These are phyloP conservation scores for Myodes glareolus DNA, from an alignment of 2,113 vertebrate genomes.

Conservation along the genomic window DNA sequence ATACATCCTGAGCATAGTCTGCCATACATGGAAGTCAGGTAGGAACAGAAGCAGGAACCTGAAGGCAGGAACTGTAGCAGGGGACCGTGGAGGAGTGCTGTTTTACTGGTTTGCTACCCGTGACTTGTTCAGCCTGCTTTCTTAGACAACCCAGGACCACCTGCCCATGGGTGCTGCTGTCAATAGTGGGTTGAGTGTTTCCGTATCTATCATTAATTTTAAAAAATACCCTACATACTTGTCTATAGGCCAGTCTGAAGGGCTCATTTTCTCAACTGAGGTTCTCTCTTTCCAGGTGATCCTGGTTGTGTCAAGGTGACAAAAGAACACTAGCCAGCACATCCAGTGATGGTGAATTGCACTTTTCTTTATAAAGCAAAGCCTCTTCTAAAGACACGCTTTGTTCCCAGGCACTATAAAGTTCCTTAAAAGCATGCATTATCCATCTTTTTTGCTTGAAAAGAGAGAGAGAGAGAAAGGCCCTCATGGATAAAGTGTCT, in stretches of 20 bases:
- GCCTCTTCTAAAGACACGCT: neutral
- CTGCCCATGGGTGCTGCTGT: neutral
- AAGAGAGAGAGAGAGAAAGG: neutral
- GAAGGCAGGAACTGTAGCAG: neutral
- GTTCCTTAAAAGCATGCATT: neutral
- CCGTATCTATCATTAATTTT: neutral
- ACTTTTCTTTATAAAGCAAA: neutral
- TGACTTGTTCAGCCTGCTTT: neutral
- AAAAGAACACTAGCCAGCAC: neutral
- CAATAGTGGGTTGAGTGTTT: too few species aligned
- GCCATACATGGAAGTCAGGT: neutral
- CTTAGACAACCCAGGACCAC: neutral
- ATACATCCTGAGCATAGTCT: neutral
- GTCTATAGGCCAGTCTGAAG: neutral
- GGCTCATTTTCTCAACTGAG: neutral
- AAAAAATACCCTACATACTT: neutral
- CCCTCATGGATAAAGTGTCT: accelerated
- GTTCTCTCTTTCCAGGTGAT: neutral
- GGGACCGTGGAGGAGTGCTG: neutral
- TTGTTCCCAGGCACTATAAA: neutral
- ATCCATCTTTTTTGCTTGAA: neutral
- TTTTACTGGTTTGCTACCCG: neutral
- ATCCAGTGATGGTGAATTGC: neutral
- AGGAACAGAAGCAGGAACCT: neutral
- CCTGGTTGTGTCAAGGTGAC: neutral